phyloP scores from a whole-genome alignment of 2,888 invertebrate species.

The Morpho achilles region DNA sequence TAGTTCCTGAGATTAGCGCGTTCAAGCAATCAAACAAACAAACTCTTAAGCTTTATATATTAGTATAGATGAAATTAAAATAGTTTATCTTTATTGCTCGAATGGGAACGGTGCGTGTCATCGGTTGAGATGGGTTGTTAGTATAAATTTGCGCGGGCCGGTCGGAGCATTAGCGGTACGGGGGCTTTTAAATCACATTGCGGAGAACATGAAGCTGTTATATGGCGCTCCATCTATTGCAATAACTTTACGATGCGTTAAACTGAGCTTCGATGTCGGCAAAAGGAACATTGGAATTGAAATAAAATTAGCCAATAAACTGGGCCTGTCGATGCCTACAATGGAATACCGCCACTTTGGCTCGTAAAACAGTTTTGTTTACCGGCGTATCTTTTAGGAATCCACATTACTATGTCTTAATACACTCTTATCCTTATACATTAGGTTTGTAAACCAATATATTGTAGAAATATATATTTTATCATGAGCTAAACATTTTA shows the following conservation, averaged over 20 bases:
- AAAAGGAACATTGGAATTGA: conserved; percentile 72
- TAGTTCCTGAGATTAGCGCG: too few species aligned
- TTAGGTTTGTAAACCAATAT: conserved; percentile 24
- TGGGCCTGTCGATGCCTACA: conserved; percentile 60
- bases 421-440: conserved; percentile 49
- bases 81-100: conserved; percentile 47
- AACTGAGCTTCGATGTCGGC: conserved; percentile 49
- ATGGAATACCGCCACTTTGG: conserved; percentile 67
- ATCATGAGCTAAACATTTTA: too few species aligned
- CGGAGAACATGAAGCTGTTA: conserved; percentile 30
- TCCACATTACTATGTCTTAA: conserved; percentile 61
- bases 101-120: conserved; percentile 44
- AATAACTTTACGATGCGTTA: conserved; percentile 65
- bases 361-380: conserved; percentile 69
- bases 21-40: too few species aligned
- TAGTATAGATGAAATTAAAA: conserved; percentile 31
- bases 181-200: conserved; percentile 48
- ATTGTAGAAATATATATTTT: too few species aligned
- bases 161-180: conserved; percentile 34
- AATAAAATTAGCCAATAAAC: conserved; percentile 77
- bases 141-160: conserved; percentile 40
- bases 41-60: too few species aligned
- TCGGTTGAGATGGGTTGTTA: conserved; percentile 31
- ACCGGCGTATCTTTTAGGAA: conserved; percentile 57
- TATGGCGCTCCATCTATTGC: conserved; percentile 55